phyloP scores from a whole-genome alignment of 2,113 vertebrate species.

The Thryonomys swinderianus region DNA sequence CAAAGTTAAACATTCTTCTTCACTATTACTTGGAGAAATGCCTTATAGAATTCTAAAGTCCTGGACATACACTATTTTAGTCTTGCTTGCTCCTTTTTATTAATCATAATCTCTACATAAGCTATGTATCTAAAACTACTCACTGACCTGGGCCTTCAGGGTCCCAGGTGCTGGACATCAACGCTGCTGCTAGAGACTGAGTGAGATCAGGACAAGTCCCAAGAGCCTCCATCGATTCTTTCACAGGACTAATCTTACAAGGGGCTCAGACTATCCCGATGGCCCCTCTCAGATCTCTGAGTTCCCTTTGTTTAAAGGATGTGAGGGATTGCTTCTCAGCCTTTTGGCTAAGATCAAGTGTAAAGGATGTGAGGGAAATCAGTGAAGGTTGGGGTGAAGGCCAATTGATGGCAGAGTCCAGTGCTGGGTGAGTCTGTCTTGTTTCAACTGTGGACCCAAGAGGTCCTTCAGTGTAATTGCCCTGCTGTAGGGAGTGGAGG shows the following conservation, averaged over 20 bases:
- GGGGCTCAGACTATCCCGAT: not conserved
- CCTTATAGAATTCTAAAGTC: not conserved
- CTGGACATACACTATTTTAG: not conserved
- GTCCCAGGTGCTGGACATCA: accelerated
- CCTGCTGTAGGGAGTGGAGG: too few relatives aligned
- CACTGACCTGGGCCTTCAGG: not conserved
- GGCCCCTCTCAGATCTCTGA: not conserved
- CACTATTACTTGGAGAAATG: not conserved
- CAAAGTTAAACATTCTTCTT: not conserved
- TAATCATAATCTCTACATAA: not conserved
- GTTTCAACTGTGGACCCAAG: not conserved
- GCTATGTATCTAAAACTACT: not conserved
- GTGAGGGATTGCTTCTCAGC: too few relatives aligned
- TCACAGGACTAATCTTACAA: not conserved
- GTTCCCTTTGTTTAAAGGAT: not conserved
- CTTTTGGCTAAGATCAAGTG: too few relatives aligned
- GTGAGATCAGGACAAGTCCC: not conserved
- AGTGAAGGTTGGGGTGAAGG: accelerated
- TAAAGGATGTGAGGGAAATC: not conserved
- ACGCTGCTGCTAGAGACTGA: not conserved
- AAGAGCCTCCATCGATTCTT: accelerated
- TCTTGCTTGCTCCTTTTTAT: not conserved
- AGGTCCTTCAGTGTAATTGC: not conserved
- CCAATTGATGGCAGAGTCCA: too few relatives aligned
- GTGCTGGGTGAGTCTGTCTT: not conserved